phyloP scores from a whole-genome alignment of 2,113 vertebrate genomes.

The Ceuthmochares aereus region DNA sequence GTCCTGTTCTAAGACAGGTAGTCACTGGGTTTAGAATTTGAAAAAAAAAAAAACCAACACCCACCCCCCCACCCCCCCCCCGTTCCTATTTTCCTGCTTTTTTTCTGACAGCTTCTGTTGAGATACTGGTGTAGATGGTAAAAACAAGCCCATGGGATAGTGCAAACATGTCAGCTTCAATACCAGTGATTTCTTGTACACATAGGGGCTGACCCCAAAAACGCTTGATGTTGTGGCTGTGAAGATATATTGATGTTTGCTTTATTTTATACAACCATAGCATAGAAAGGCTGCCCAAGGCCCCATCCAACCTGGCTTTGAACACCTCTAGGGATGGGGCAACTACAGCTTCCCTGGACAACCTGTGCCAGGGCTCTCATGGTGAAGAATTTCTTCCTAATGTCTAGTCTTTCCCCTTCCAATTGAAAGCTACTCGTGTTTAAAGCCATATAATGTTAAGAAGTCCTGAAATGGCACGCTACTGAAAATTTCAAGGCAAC shows the following conservation, averaged over 20 bases:
- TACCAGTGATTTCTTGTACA: rapidly evolving
- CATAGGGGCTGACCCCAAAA: neutral
- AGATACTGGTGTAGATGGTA: neutral
- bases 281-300: no score
- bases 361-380: no score
- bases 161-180: neutral
- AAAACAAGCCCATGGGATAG: rapidly evolving
- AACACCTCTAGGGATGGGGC: no score
- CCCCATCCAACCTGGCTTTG: no score
- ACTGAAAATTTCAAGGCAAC: neutral
- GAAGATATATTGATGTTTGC: neutral
- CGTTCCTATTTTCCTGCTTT: neutral
- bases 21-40: no score
- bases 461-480: neutral
- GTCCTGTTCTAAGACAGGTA: neutral
- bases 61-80: no score
- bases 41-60: no score
- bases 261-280: neutral
- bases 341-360: no score
- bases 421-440: no score
- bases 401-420: no score
- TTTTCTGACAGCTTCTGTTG: neutral
- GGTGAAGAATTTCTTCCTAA: no score
- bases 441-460: neutral
- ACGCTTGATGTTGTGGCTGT: neutral